Percentiles rank a stretch among this genome's conserved stretches.
These are phyloP conservation scores for Discoglossus pictus DNA, from an alignment of 2,797 vertebrate species.

Conservation along the genomic window DNA sequence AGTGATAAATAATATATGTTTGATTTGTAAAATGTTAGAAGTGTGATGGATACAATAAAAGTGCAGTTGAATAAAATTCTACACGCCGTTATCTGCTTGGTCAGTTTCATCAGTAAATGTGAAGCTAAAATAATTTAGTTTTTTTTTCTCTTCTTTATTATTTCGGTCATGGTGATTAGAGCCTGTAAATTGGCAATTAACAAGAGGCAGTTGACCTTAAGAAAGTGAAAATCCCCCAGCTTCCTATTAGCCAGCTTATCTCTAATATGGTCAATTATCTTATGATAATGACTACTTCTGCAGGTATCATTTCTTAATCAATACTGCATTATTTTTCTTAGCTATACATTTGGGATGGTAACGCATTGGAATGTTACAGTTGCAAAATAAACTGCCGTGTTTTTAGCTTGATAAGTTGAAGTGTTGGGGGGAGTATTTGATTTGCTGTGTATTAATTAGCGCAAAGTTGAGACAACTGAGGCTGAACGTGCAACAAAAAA, in stretches of 20 bases:
- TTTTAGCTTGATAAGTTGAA: conserved; percentile 10
- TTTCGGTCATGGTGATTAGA: conserved; percentile 43
- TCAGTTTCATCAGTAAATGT: conserved; percentile 32
- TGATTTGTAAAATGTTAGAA: conserved; percentile 4
- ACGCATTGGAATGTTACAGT: neutral
- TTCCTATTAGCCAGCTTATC: conserved; percentile 43
- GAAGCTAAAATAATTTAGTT: conserved; percentile 41
- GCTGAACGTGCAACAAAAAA: conserved; percentile 44
- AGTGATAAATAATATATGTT: neutral
- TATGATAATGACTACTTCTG: conserved; percentile 28
- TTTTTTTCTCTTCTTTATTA: conserved; percentile 43
- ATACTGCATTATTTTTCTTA: conserved; percentile 15
- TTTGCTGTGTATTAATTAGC: conserved; percentile 51
- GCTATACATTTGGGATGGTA: neutral
- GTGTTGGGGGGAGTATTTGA: conserved; percentile 2
- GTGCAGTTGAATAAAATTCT: conserved; percentile 25
- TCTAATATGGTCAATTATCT: conserved; percentile 29
- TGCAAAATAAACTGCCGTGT: conserved; percentile 9
- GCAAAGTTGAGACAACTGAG: conserved; percentile 42
- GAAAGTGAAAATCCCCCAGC: conserved; percentile 42
- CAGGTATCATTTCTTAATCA: conserved; percentile 41
- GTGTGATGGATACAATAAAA: neutral
- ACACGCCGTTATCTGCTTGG: conserved; percentile 9
- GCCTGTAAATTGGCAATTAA: conserved; percentile 26
- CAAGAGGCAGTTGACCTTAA: conserved; percentile 29